These are phyloP conservation scores for Serinus canaria DNA, from an alignment of 2,113 vertebrate species.

Conservation along the genomic window DNA sequence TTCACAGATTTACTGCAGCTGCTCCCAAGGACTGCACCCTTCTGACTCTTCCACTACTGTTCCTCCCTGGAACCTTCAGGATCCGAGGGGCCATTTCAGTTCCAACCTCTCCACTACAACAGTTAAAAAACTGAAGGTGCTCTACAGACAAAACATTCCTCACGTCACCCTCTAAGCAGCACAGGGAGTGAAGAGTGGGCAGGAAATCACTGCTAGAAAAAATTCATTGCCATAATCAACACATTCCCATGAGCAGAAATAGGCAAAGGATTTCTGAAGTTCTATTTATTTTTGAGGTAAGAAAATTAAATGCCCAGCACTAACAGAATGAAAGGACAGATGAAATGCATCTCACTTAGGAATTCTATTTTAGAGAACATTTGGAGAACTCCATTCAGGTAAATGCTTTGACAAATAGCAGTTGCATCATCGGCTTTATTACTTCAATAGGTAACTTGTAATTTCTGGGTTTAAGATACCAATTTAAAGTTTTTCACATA, in stretches of 20 bases:
- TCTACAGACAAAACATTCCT: neutral
- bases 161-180: neutral
- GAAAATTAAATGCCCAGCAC: neutral
- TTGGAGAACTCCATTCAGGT: neutral
- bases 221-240: neutral
- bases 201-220: neutral
- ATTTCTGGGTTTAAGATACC: neutral
- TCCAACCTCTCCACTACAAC: neutral
- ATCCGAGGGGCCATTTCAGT: accelerated
- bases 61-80: neutral
- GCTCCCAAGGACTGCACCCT: neutral
- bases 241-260: neutral
- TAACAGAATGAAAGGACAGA: neutral
- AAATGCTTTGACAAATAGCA: neutral
- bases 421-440: neutral
- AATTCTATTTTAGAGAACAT: neutral
- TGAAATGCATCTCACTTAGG: neutral
- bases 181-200: neutral
- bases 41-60: neutral
- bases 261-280: neutral
- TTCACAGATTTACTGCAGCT: neutral
- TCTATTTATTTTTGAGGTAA: neutral
- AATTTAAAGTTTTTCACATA: neutral
- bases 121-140: neutral
- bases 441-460: neutral